phyloP scores from a whole-genome alignment of 2,797 vertebrate genomes.

The Pachyuromys duprasi region DNA sequence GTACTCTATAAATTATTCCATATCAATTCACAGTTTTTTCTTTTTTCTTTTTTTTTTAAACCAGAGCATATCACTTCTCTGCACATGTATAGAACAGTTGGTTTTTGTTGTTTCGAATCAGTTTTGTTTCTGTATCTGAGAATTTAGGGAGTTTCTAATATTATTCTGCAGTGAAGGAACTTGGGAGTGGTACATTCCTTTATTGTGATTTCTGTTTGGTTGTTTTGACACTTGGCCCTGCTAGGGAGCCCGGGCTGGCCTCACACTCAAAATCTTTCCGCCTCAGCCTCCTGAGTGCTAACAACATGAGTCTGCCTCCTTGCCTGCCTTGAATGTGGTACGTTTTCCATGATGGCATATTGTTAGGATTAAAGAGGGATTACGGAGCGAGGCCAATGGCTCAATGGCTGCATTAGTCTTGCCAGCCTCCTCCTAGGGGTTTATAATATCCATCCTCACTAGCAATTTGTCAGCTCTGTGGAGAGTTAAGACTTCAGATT shows the following conservation, averaged over 20 bases:
- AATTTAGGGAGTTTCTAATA: conserved; percentile 7
- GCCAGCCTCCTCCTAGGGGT: neutral
- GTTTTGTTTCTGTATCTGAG: neutral
- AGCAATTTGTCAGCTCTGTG: neutral
- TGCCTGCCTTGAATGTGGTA: neutral
- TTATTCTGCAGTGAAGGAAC: neutral
- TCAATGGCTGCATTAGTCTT: neutral
- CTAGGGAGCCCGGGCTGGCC: neutral
- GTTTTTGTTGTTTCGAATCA: neutral
- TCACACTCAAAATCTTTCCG: neutral
- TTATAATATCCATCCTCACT: neutral
- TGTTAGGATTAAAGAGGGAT: neutral
- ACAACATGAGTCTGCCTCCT: neutral
- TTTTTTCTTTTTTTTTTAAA: neutral
- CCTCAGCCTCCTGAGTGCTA: neutral
- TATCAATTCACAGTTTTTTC: neutral
- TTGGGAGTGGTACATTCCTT: neutral
- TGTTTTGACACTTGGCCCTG: neutral
- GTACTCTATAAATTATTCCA: neutral
- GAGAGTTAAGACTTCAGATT: neutral
- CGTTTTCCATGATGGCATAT: neutral
- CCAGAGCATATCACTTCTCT: neutral
- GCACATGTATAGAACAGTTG: neutral
- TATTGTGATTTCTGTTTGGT: neutral
- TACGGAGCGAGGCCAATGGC: conserved; percentile 3